Evolutionary conservation across 2,888 invertebrate genomes (phyloP), one percentile per base, ranked within the genome.

Genomic region (Drosophila formosana): DNA sequence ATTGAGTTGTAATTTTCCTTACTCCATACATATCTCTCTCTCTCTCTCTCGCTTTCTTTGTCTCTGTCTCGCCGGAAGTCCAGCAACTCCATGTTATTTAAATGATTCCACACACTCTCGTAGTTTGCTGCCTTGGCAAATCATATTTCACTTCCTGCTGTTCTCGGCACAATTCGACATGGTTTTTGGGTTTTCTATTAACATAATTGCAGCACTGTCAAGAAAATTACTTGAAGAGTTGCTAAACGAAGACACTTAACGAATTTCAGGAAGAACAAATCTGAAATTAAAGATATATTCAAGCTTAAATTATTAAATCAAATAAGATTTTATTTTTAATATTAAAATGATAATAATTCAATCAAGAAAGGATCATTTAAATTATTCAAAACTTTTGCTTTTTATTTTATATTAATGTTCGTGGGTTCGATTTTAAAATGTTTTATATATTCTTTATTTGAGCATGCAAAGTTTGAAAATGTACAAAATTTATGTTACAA

Each of bases 1-100:
- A 82, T 82, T 86, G 82, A 80, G 87, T 75, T 78, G 72, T 83
- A 86, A 82, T 82, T 82, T 81, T 70, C 51, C 73, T 18, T 18
- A 18, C 18, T 18, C 18, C 18, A 18, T 78, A 71, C n/a, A 63
- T 66, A 56, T 52, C 26, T 25, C 45, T 34, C 43, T 47, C 39
- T 57, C 39, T 9, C 18, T 9, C 43, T 39, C n/a, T n/a, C 49
- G 8, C 34, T 41, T n/a, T 47, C 30, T 23, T 8, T 25, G 5
- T 11, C 45, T 25, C 8, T 52, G 61, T 32, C 56, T 62, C 61
- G 53, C 66, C 75, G 84, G 80, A 84, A 67, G 82, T 75, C 30
- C 23, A 62, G 37, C 9, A 68, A 62, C 62, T 75, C 58, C 58
- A 66, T 60, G 78, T 78, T 75, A 80, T 81, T 78, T 66, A 81